Conservation (phyloP, 2,113 vertebrate genomes). For the Aleadryas rufinucha region DNA sequence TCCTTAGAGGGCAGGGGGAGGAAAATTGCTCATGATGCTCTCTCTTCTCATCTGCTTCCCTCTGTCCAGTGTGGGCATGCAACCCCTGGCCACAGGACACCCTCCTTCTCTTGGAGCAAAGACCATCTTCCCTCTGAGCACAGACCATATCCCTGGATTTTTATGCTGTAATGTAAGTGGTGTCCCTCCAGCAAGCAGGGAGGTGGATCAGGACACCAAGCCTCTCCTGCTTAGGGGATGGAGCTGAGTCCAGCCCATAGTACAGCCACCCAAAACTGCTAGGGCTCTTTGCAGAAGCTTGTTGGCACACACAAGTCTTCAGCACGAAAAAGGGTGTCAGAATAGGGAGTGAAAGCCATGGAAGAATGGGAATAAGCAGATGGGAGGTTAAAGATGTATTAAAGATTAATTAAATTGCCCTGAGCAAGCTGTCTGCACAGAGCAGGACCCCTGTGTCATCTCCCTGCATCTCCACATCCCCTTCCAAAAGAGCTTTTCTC, state of each 20-base stretch:
- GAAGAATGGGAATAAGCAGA: neutral
- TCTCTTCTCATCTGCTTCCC: neutral
- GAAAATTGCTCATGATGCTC: neutral
- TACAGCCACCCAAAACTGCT: neutral
- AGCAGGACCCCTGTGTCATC: neutral
- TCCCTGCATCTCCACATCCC: neutral
- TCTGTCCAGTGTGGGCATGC: neutral
- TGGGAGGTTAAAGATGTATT: neutral
- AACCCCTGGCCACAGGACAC: neutral
- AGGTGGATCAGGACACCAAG: neutral
- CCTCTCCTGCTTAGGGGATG: neutral
- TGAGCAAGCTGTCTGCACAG: neutral
- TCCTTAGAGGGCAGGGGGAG: neutral
- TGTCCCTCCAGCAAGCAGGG: neutral
- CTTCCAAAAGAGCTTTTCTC: neutral
- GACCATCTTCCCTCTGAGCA: neutral
- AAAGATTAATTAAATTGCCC: neutral
- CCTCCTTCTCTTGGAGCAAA: neutral
- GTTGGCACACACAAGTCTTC: rapidly evolving
- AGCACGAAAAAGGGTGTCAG: neutral
- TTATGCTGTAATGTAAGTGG: neutral
- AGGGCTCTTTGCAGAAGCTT: neutral
- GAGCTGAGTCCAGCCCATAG: neutral
- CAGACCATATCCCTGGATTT: neutral
- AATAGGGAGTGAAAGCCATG: neutral